phyloP scores from a whole-genome alignment of 2,888 invertebrate species.

The Latrodectus elegans region DNA sequence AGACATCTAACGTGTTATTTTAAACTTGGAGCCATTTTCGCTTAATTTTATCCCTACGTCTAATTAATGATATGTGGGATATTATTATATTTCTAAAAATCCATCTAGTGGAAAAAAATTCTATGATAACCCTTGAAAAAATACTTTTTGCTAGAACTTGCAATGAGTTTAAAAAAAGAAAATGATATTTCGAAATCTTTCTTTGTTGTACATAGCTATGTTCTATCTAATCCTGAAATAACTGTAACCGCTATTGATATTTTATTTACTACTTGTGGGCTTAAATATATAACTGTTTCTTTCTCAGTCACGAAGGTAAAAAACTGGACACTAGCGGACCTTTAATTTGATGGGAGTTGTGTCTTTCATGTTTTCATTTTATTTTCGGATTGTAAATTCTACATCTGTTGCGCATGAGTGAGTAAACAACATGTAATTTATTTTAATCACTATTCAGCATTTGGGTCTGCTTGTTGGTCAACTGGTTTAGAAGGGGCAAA shows the following conservation, averaged over 20 bases:
- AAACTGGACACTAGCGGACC: not conserved
- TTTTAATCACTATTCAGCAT: not conserved
- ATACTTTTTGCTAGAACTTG: not conserved
- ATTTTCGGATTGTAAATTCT: not conserved
- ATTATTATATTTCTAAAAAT: too few relatives aligned
- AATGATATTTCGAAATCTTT: not conserved
- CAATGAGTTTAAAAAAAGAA: not conserved
- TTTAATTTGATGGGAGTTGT: conserved; percentile 15
- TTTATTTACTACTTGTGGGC: not conserved
- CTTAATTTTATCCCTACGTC: too few relatives aligned
- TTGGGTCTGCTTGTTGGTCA: conserved; percentile 1
- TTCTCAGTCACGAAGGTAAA: conserved; percentile 13
- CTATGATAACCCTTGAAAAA: not conserved
- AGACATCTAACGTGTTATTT: too few relatives aligned
- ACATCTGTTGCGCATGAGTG: conserved; percentile 1
- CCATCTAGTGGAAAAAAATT: not conserved
- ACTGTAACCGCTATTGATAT: conserved; percentile 37
- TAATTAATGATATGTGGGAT: too few relatives aligned
- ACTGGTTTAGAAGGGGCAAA: not conserved
- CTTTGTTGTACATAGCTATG: not conserved
- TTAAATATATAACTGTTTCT: conserved; percentile 29
- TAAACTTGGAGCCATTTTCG: too few relatives aligned
- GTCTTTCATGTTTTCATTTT: not conserved
- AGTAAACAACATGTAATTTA: conserved; percentile 1
- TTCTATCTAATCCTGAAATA: conserved; percentile 47